Percentiles rank a stretch among this genome's conserved stretches.
These are phyloP conservation scores for Chesias legatella DNA, from an alignment of 2,888 invertebrate species.

Conservation along the genomic window DNA sequence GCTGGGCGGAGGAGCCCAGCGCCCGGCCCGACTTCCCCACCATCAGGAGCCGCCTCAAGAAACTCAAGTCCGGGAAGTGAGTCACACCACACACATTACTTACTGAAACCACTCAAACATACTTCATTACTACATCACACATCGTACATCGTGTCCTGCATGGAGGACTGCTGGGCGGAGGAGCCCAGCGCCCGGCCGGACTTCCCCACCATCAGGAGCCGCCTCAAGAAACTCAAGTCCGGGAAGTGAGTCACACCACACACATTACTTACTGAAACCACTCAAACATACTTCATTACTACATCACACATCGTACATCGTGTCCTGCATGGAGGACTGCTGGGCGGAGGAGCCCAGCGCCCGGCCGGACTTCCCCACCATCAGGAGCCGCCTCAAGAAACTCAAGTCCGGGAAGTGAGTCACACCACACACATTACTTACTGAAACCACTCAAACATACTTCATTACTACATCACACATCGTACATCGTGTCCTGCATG, in stretches of 20 bases:
- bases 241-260: constrained; percentile 84
- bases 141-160: constrained; percentile 88
- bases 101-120: no score
- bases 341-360: constrained; percentile 92
- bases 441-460: no score
- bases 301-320: no score
- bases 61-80: constrained; percentile 93
- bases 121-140: no score
- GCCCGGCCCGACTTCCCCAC: constrained; percentile 91
- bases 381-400: constrained; percentile 90
- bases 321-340: constrained; percentile 91
- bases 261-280: no score
- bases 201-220: constrained; percentile 87
- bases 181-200: constrained; percentile 91
- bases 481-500: constrained; percentile 90
- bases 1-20: constrained; percentile 94
- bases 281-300: no score
- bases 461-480: no score
- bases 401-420: constrained; percentile 93
- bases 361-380: constrained; percentile 91
- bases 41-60: constrained; percentile 90
- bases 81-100: constrained; percentile 54
- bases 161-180: constrained; percentile 95
- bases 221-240: constrained; percentile 93
- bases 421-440: no score